Percentiles rank a stretch among this genome's conserved stretches.
Evolutionary conservation across 2,888 invertebrate species (phyloP).

Genomic region (Gibbula magus): DNA sequence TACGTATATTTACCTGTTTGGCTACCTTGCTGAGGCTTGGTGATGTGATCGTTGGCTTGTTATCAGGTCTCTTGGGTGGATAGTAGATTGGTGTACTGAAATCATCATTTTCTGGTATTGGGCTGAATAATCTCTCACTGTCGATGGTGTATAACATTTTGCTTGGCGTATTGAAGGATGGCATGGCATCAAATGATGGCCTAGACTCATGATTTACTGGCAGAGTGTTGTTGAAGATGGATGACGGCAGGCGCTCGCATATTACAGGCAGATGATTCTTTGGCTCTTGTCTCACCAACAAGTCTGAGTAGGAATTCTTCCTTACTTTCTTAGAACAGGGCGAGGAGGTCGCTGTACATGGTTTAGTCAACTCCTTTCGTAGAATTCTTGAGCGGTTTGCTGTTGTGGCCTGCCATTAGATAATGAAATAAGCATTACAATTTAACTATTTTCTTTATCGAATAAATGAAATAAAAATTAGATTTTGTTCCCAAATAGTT

Average conservation of each 20-base stretch:
- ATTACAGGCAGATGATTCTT: not conserved
- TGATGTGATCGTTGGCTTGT: slow-evolving; percentile 2
- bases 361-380: not conserved
- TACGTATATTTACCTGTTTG: not conserved
- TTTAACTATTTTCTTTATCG: too few relatives aligned
- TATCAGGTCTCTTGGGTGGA: not conserved
- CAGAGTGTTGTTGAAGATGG: not conserved
- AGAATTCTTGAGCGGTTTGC: not conserved
- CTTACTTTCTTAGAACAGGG: not conserved
- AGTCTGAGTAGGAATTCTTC: not conserved
- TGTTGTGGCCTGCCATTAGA: too few relatives aligned
- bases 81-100: not conserved
- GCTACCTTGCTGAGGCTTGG: slow-evolving; percentile 10
- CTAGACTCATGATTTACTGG: not conserved
- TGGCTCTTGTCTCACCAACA: not conserved
- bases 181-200: not conserved
- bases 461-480: too few relatives aligned
- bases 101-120: not conserved
- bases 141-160: not conserved
- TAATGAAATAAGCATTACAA: too few relatives aligned
- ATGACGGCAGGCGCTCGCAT: not conserved
- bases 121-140: not conserved
- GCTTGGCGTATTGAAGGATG: not conserved
- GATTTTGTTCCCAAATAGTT: too few relatives aligned
- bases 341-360: not conserved